These are phyloP conservation scores for Xiphydria camelus DNA, from an alignment of 2,888 invertebrate genomes.

Conservation along the genomic window DNA sequence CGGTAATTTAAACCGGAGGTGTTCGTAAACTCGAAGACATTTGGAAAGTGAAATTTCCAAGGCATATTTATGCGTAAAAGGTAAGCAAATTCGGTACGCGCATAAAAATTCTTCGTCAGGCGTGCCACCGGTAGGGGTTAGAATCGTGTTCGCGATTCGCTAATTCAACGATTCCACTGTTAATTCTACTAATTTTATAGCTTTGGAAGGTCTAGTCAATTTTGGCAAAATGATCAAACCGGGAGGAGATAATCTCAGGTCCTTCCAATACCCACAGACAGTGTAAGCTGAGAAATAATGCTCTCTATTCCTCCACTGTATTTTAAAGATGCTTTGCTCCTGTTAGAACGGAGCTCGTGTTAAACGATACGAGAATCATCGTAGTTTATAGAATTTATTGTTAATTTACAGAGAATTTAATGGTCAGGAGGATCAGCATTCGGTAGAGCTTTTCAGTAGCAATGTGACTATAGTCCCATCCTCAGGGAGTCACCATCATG, in stretches of 20 bases:
- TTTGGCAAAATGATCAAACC: slow-evolving; percentile 34
- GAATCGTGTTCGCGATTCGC: slow-evolving; percentile 18
- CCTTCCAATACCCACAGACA: slow-evolving; percentile 32
- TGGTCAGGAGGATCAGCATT: slow-evolving; percentile 65
- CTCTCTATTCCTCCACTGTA: background rate
- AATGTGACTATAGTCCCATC: slow-evolving; percentile 74
- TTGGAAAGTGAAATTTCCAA: slow-evolving; percentile 7
- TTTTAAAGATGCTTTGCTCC: background rate
- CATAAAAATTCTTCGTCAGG: slow-evolving; percentile 11
- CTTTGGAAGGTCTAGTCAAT: slow-evolving; percentile 22
- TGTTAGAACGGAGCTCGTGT: background rate
- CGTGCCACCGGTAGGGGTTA: slow-evolving; percentile 37
- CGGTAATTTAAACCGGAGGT: slow-evolving; percentile 2
- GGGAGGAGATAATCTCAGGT: slow-evolving; percentile 29
- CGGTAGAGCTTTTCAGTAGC: slow-evolving; percentile 62
- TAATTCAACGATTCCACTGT: background rate
- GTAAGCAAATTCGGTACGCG: slow-evolving; percentile 20
- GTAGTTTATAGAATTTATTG: background rate
- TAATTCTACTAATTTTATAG: slow-evolving; percentile 7
- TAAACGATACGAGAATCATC: background rate
- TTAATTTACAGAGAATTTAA: slow-evolving; percentile 60
- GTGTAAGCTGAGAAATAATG: slow-evolving; percentile 32
- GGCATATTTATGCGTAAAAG: slow-evolving; percentile 28
- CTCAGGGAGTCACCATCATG: slow-evolving; percentile 74
- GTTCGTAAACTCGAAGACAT: background rate